Conservation (phyloP, 1,140 invertebrate genomes). For the Cydia splendana region DNA sequence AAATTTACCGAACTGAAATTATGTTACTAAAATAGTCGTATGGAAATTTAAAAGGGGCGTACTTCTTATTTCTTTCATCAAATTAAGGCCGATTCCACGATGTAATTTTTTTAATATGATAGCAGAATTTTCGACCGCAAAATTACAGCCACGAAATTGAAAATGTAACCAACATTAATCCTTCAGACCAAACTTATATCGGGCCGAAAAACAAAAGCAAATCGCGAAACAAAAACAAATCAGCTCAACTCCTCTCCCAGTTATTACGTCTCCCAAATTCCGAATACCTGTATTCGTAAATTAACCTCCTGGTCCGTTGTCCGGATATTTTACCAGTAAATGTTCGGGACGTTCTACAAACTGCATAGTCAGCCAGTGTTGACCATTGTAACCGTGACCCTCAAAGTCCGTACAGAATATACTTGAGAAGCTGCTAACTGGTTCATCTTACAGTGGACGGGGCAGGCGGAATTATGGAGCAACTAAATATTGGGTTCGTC, state of each 20-base stretch:
- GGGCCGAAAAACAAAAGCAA: not conserved
- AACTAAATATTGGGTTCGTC: constrained; percentile 43
- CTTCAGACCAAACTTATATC: not conserved
- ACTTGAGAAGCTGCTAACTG: not conserved
- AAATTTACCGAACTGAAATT: no score
- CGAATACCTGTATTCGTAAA: constrained; percentile 41
- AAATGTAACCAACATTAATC: not conserved
- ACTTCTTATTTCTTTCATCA: no score
- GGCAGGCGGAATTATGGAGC: constrained; percentile 37
- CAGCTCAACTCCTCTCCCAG: constrained; percentile 3
- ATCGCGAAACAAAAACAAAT: not conserved
- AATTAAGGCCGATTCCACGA: no score
- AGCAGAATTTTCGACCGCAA: no score
- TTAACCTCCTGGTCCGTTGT: constrained; percentile 37
- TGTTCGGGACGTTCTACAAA: constrained; percentile 44
- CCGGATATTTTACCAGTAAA: constrained; percentile 44
- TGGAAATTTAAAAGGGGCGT: no score
- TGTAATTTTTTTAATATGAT: no score
- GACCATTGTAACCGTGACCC: constrained; percentile 37
- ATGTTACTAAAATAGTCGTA: no score
- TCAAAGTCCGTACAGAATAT: constrained; percentile 22
- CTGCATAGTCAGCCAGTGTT: constrained; percentile 43
- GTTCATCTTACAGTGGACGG: constrained; percentile 40
- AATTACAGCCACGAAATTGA: no score
- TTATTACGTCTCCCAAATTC: constrained; percentile 32